Conservation (phyloP, 2,888 invertebrate species). For the Sepioteuthis lessoniana region DNA sequence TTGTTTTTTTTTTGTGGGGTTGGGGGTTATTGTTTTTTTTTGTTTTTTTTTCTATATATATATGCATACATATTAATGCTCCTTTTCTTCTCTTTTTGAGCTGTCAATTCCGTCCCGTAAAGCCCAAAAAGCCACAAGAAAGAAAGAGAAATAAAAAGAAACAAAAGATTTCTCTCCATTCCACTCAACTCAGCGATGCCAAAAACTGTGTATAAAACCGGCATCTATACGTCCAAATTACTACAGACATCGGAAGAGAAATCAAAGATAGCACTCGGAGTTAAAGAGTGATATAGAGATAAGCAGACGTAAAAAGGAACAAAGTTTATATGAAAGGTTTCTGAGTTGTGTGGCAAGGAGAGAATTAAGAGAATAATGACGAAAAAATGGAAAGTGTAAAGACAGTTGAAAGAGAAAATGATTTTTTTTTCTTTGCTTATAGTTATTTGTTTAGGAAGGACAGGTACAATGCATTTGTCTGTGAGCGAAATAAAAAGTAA, state of each 20-base stretch:
- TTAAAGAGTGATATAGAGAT: background rate
- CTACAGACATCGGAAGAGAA: background rate
- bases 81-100: background rate
- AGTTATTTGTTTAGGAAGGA: too few relatives aligned
- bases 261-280: background rate
- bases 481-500: too few relatives aligned
- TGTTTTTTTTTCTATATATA: background rate
- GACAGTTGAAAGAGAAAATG: too few relatives aligned
- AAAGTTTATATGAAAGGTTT: background rate
- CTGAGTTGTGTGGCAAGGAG: too few relatives aligned
- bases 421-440: too few relatives aligned
- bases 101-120: constrained; percentile 5
- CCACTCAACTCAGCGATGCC: background rate
- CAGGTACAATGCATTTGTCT: too few relatives aligned
- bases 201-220: background rate
- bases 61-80: background rate
- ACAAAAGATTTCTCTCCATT: background rate
- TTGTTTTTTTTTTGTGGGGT: background rate
- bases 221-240: background rate
- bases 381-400: too few relatives aligned
- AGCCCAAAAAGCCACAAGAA: background rate
- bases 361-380: too few relatives aligned
- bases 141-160: background rate
- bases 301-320: background rate
- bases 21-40: too few relatives aligned